These are phyloP conservation scores for Ginglymostoma cirratum DNA, from an alignment of 2,113 vertebrate species.

Conservation along the genomic window DNA sequence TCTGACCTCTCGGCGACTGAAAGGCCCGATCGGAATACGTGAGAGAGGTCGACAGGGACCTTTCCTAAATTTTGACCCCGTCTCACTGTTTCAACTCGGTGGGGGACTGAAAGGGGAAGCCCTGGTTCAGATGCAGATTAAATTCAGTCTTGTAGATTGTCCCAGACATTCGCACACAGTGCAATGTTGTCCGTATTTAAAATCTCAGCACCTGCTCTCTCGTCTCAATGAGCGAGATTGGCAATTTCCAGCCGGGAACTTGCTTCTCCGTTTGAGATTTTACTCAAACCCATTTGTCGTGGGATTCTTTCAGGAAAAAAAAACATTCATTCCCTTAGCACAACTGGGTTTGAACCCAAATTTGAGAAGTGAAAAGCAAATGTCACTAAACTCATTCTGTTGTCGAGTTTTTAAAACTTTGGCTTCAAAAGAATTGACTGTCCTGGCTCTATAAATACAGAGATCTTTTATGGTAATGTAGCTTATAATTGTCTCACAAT, in stretches of 20 bases:
- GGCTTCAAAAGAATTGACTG: not conserved
- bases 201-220: not conserved
- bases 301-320: not conserved
- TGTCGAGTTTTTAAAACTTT: not conserved
- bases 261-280: not conserved
- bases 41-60: not conserved
- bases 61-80: not conserved
- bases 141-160: not conserved
- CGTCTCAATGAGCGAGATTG: not conserved
- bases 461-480: not conserved
- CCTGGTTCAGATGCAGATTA: not conserved
- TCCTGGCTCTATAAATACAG: not conserved
- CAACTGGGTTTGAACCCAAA: not conserved
- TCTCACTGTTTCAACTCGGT: no score
- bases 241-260: not conserved
- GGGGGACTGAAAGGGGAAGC: no score
- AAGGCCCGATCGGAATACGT: not conserved
- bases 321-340: not conserved
- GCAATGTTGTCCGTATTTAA: not conserved
- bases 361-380: not conserved
- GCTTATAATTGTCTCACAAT: not conserved
- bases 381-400: not conserved
- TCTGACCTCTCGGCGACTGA: not conserved
- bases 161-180: not conserved
- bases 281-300: not conserved